Conservation (phyloP, 2,888 invertebrate species). For the Penaeus monodon region DNA sequence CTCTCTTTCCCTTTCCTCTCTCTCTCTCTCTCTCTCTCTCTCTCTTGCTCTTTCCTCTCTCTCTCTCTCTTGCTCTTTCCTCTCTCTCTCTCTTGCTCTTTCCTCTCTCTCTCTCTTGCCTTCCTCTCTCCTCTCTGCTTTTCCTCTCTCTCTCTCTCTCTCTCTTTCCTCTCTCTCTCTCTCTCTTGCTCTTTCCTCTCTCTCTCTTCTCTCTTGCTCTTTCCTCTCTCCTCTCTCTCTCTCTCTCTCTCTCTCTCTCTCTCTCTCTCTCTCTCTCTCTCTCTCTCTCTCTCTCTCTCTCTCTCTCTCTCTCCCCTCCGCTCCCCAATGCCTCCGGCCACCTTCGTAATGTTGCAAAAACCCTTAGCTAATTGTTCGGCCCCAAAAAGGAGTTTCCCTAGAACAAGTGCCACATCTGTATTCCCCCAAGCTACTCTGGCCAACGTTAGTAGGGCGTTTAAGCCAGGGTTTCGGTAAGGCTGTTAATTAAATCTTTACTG, state of each 20-base stretch:
- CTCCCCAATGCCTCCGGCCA: constrained; percentile 10
- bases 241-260: not conserved
- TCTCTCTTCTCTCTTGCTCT: not conserved
- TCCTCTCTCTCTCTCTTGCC: not conserved
- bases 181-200: not conserved
- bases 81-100: not conserved
- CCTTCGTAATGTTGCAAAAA: too few relatives aligned
- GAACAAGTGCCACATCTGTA: constrained; percentile 7
- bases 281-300: not conserved
- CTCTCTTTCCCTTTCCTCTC: not conserved
- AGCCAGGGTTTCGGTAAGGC: constrained; percentile 24
- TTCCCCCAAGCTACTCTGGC: not conserved
- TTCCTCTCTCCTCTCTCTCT: not conserved
- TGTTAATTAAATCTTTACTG: constrained; percentile 34
- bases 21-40: constrained; percentile 9
- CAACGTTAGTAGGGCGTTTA: constrained; percentile 3
- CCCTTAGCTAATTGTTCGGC: too few relatives aligned
- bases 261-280: not conserved
- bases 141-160: not conserved
- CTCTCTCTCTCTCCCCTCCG: constrained; percentile 15
- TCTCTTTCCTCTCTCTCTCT: not conserved
- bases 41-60: not conserved
- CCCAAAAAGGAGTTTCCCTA: too few relatives aligned
- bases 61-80: not conserved
- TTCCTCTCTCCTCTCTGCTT: not conserved